phyloP scores from a whole-genome alignment of 2,888 invertebrate species.

The Corythucha ciliata region DNA sequence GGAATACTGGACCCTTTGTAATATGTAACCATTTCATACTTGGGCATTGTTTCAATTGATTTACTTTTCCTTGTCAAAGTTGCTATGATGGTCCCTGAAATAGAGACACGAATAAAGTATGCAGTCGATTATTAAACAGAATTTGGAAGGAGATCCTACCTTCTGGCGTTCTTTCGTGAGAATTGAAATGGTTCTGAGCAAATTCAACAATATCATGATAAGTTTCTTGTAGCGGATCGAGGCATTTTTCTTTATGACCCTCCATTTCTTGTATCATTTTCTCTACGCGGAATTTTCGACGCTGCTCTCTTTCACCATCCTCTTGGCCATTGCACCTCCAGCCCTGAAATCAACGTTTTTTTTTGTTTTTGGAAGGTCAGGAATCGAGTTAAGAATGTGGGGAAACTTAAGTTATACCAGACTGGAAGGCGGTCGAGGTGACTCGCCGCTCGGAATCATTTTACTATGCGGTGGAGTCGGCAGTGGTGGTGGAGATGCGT shows the following conservation, averaged over 20 bases:
- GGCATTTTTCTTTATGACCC: conserved; percentile 47
- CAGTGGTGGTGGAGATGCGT: conserved; percentile 44
- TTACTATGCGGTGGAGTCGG: conserved; percentile 45
- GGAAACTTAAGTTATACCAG: conserved; percentile 31
- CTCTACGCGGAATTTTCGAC: conserved; percentile 75
- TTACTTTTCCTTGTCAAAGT: conserved; percentile 72
- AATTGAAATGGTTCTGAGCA: conserved; percentile 87
- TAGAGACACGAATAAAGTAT: conserved; percentile 13
- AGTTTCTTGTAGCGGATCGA: conserved; percentile 48
- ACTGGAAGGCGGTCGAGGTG: conserved; percentile 46
- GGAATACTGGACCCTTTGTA: conserved; percentile 81
- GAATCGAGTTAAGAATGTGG: neutral
- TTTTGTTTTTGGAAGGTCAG: neutral
- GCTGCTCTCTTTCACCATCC: conserved; percentile 60
- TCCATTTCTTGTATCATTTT: conserved; percentile 75
- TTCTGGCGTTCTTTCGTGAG: conserved; percentile 75
- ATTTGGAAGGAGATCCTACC: conserved; percentile 43
- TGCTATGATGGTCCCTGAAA: conserved; percentile 61
- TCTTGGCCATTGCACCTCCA: conserved; percentile 39
- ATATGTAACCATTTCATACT: conserved; percentile 86
- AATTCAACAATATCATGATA: conserved; percentile 81
- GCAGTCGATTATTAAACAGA: neutral
- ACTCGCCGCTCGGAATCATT: conserved; percentile 42
- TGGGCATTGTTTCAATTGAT: conserved; percentile 69
- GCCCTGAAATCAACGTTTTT: neutral